phyloP scores from a whole-genome alignment of 2,888 invertebrate species.

The Pristionchus fissidentatus region DNA sequence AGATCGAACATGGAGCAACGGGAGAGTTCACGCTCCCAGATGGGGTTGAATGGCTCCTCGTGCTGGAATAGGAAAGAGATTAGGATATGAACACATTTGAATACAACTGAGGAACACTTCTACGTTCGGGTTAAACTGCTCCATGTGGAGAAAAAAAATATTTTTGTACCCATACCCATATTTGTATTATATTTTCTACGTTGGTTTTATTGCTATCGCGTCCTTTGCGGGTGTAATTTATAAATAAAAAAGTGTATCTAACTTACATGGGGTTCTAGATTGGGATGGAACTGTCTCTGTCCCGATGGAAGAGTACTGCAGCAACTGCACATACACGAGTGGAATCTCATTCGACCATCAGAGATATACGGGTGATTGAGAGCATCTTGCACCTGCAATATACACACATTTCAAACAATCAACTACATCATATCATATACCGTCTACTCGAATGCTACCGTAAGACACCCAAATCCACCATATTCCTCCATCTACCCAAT shows the following conservation, averaged over 20 bases:
- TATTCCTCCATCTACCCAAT: too few species aligned
- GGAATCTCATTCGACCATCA: slow-evolving; percentile 96
- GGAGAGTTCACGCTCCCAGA: slow-evolving; percentile 94
- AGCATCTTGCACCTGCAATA: slow-evolving; percentile 86
- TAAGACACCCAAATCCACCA: too few species aligned
- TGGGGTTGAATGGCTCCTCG: slow-evolving; percentile 91
- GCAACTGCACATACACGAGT: slow-evolving; percentile 99
- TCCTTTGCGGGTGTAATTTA: background rate
- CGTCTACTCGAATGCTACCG: background rate
- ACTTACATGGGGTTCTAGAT: slow-evolving; percentile 70
- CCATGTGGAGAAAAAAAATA: too few species aligned
- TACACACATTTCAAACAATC: background rate
- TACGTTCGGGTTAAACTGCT: too few species aligned
- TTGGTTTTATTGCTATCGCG: too few species aligned
- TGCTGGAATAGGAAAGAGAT: slow-evolving; percentile 78
- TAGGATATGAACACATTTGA: background rate
- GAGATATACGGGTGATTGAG: slow-evolving; percentile 96
- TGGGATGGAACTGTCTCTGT: slow-evolving; percentile 61
- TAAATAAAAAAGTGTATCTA: background rate
- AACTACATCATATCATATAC: background rate
- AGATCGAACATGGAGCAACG: slow-evolving; percentile 75
- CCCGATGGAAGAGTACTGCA: slow-evolving; percentile 79
- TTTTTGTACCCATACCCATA: too few species aligned
- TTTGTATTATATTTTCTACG: too few species aligned
- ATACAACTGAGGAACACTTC: background rate